Evolutionary conservation across 53 echinoderm and acorn worm genomes (phyloP).

Genomic region (Actinopyga echinites): DNA sequence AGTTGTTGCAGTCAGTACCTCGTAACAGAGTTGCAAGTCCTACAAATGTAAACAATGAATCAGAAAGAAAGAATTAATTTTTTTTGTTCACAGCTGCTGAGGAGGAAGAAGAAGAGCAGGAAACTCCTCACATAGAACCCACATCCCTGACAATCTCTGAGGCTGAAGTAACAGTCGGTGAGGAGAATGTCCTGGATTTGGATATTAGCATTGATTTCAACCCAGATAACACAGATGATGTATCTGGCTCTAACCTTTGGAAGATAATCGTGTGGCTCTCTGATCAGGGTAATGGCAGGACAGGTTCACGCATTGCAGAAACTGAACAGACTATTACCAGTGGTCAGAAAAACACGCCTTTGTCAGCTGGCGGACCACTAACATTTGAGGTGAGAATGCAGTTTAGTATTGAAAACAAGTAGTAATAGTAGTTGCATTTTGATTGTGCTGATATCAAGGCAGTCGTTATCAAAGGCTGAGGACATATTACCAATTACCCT

Average conservation of each 20-base stretch:
- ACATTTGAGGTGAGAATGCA: neutral
- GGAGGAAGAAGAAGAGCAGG: conserved; percentile 2
- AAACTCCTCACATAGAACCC: conserved; percentile 25
- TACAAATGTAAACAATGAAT: no score
- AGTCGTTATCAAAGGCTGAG: no score
- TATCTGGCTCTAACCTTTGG: conserved; percentile 8
- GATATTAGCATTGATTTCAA: conserved; percentile 31
- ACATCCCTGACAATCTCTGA: neutral
- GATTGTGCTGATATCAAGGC: no score
- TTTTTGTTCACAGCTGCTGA: no score
- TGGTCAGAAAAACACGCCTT: neutral
- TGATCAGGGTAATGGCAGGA: neutral
- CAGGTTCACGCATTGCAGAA: neutral
- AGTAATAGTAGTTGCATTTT: no score
- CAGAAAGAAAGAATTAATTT: no score
- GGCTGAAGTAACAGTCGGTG: neutral
- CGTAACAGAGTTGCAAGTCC: no score
- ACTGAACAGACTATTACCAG: conserved; percentile 17
- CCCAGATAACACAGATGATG: conserved; percentile 7
- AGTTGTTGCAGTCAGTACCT: no score
- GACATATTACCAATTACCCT: no score
- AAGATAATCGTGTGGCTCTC: conserved; percentile 36
- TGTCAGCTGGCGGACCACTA: conserved; percentile 8
- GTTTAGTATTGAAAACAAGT: neutral
- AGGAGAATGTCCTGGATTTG: neutral